phyloP scores from a whole-genome alignment of 2,888 invertebrate species.

The Ecdyonurus torrentis region DNA sequence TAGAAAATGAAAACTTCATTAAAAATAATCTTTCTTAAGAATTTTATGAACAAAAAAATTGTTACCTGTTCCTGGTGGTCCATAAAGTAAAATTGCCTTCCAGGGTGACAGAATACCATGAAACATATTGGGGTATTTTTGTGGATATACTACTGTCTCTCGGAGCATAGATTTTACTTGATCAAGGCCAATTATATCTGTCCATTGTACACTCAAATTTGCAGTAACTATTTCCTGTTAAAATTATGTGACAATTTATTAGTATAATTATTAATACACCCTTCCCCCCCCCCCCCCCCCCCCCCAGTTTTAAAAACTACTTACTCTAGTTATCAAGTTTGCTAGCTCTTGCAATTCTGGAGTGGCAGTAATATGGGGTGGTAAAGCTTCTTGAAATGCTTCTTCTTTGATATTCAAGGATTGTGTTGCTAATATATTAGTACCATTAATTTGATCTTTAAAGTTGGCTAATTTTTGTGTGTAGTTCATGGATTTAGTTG shows the following conservation, averaged over 20 bases:
- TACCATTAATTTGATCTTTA: too few relatives aligned
- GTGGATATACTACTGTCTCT: constrained; percentile 73
- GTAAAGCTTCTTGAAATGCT: background rate
- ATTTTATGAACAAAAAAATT: background rate
- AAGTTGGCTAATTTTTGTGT: too few relatives aligned
- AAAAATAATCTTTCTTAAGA: background rate
- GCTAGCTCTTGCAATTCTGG: constrained; percentile 47
- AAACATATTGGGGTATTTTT: constrained; percentile 55
- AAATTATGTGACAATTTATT: background rate
- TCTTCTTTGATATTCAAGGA: background rate
- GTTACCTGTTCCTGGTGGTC: constrained; percentile 58
- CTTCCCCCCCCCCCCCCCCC: too few relatives aligned
- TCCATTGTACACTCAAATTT: constrained; percentile 56
- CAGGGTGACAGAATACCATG: constrained; percentile 56
- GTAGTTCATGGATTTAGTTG: too few relatives aligned
- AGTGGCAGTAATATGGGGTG: background rate
- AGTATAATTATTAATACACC: background rate
- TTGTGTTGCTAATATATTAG: background rate
- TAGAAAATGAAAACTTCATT: constrained; percentile 21
- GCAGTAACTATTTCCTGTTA: constrained; percentile 45
- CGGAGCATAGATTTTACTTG: constrained; percentile 58
- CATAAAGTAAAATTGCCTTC: constrained; percentile 62
- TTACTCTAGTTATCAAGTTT: constrained; percentile 44
- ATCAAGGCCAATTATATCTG: constrained; percentile 61
- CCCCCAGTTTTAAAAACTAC: too few relatives aligned